A percentile compares a stretch with the other conserved stretches of the same genome.
phyloP scores from a whole-genome alignment of 2,113 vertebrate species.

The Azemiops feae region DNA sequence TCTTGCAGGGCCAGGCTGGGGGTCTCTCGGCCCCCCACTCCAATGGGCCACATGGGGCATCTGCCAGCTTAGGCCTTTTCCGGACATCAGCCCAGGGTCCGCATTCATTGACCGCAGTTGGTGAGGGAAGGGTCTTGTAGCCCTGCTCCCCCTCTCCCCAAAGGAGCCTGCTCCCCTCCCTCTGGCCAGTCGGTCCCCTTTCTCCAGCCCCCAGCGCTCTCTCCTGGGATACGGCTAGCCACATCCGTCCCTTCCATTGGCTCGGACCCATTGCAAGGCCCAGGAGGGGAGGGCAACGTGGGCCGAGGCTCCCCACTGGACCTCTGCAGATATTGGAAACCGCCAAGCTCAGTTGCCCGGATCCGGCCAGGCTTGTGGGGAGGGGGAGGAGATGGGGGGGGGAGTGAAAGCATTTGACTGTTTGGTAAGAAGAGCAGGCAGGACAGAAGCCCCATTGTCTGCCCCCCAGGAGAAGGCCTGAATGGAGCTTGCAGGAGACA shows the following conservation, averaged over 20 bases:
- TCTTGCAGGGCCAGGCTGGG: too few species aligned
- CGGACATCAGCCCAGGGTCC: not conserved
- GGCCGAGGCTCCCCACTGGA: not conserved
- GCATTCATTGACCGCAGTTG: not conserved
- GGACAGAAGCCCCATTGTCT: slow-evolving; percentile 49
- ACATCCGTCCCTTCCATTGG: too few species aligned
- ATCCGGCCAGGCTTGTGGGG: not conserved
- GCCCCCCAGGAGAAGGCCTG: slow-evolving; percentile 34
- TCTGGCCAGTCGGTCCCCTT: too few species aligned
- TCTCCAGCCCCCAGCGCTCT: too few species aligned
- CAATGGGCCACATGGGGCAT: too few species aligned
- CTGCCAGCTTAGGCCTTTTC: too few species aligned
- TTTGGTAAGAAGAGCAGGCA: not conserved
- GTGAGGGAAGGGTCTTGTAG: too few species aligned
- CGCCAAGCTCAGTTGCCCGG: not conserved
- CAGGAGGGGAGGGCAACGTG: not conserved
- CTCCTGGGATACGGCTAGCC: too few species aligned
- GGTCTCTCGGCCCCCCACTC: too few species aligned
- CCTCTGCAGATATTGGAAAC: not conserved
- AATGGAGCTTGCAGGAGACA: slow-evolving; percentile 39
- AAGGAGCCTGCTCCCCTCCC: too few species aligned
- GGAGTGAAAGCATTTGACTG: slow-evolving; percentile 32
- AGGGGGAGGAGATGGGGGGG: not conserved
- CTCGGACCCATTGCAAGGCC: not conserved
- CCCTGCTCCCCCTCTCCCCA: too few species aligned